Evolutionary conservation across 2,113 vertebrate genomes (phyloP), one percentile per base, ranked within the genome.

Genomic region (Corapipo altera): DNA sequence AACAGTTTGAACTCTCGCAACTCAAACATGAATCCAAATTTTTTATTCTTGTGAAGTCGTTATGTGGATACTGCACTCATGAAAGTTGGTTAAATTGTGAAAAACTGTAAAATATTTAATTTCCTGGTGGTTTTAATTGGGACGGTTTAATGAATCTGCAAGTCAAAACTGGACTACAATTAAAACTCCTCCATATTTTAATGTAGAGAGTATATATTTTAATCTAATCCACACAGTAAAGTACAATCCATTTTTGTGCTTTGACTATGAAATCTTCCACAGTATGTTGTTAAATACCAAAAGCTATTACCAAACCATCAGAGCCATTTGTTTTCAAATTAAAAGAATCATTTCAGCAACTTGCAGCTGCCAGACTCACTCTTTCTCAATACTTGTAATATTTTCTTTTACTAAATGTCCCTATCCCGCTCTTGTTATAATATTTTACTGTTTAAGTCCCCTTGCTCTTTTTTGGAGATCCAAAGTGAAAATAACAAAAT

Each of bases 41-140:
- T 88, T 80, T 92, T 74, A 55, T 78, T 58, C 71, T 73, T 88
- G 55, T 89, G 58, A 96, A 96, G 73, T 48, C 20, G 8, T 89
- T 81, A 41, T 39, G n/a, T 27, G 26, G 75, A 78, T 76, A 57
- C 41, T 87, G 83, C 69, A 92, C 27, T 67, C 21, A 8, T 27
- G 58, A 85, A 95, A 72, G 30, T 51, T 72, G 72, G 80, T 28
- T 52, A 37, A 85, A 85, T 89, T n/a, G 48, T 41, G 57, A 84
- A 89, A n/a, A 73, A 51, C 54, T 80, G 58, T 58, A 82, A 94
- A 91, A 96, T 46, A 18, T 91, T 93, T 91, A 14, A 96, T 95
- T 93, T 96, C 95, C 94, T 90, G 75, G 5, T 30, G 48, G 49
- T 93, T 91, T 93, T 75, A 93, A 78, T 85, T 88, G 26, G 15